A percentile compares a stretch with the other conserved stretches of the same genome.
Conservation (phyloP, 2,888 invertebrate genomes). For the Xanthorhoe spadicearia region DNA sequence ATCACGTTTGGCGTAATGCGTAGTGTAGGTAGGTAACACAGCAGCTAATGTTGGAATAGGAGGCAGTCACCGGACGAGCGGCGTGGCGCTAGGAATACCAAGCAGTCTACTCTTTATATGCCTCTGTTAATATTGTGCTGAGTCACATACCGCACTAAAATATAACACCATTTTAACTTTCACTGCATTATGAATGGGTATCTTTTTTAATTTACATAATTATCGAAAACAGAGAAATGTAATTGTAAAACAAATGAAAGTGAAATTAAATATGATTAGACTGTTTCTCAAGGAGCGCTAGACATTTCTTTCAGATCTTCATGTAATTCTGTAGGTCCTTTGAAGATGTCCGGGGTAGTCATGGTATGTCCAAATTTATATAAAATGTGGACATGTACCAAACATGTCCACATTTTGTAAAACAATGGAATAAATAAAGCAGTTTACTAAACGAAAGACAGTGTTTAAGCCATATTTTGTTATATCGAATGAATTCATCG, state of each 20-base stretch:
- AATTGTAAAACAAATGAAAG: no score
- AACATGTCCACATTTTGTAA: no score
- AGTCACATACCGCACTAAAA: constrained; percentile 61
- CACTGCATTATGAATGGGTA: constrained; percentile 35
- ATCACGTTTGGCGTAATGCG: constrained; percentile 43
- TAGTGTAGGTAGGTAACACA: constrained; percentile 44
- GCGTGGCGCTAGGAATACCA: constrained; percentile 67
- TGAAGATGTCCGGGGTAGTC: no score
- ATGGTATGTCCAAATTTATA: no score
- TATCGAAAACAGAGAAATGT: constrained; percentile 28
- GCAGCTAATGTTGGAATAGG: constrained; percentile 51
- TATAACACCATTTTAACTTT: constrained; percentile 35
- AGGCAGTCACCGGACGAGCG: constrained; percentile 59
- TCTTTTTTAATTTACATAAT: constrained; percentile 51
- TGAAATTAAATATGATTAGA: no score
- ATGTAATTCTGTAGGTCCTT: no score
- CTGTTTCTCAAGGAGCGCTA: no score
- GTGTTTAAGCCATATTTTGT: no score
- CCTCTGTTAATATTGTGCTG: constrained; percentile 74
- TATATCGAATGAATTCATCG: constrained; percentile 66
- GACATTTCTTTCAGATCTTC: no score
- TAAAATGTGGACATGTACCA: no score
- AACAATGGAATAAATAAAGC: no score
- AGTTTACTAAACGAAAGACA: no score
- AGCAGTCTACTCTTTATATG: constrained; percentile 56